These are phyloP conservation scores for Tetrax tetrax DNA, from an alignment of 2,113 vertebrate species.

Conservation along the genomic window DNA sequence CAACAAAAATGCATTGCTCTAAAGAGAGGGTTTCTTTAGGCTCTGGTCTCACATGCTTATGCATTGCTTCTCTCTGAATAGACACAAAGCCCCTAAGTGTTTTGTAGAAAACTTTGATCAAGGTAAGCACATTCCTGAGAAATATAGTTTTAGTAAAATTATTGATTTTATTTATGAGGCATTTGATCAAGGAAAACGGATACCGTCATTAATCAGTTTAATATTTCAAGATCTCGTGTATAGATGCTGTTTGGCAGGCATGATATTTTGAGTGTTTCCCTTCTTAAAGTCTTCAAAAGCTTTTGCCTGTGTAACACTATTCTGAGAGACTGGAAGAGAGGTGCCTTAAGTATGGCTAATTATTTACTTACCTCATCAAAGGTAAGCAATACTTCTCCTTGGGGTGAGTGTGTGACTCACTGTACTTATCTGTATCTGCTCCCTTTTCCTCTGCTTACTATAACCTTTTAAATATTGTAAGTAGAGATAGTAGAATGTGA, in stretches of 20 bases:
- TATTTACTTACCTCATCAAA: slow-evolving; percentile 55
- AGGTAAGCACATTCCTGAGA: background rate
- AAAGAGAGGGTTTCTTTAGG: background rate
- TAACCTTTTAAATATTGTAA: slow-evolving; percentile 8
- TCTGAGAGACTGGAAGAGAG: background rate
- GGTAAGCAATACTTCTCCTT: slow-evolving; percentile 13
- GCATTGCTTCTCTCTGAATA: background rate
- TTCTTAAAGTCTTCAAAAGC: background rate
- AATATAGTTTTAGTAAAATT: background rate
- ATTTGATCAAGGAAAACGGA: background rate
- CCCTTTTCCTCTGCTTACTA: background rate
- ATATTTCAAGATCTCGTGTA: background rate
- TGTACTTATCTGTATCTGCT: slow-evolving; percentile 5
- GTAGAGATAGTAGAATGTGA: background rate
- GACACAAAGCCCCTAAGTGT: background rate
- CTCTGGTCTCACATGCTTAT: background rate
- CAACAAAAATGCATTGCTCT: background rate
- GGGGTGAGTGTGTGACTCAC: slow-evolving; percentile 25
- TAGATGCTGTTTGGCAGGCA: background rate
- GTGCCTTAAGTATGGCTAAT: slow-evolving; percentile 14
- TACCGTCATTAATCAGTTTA: background rate
- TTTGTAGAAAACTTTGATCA: background rate
- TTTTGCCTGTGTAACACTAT: background rate
- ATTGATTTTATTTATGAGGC: background rate
- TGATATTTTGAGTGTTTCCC: background rate